Percentiles rank a stretch among this genome's conserved stretches.
Evolutionary conservation across 1,140 invertebrate genomes (phyloP).

Genomic region (Panonychus citri): DNA sequence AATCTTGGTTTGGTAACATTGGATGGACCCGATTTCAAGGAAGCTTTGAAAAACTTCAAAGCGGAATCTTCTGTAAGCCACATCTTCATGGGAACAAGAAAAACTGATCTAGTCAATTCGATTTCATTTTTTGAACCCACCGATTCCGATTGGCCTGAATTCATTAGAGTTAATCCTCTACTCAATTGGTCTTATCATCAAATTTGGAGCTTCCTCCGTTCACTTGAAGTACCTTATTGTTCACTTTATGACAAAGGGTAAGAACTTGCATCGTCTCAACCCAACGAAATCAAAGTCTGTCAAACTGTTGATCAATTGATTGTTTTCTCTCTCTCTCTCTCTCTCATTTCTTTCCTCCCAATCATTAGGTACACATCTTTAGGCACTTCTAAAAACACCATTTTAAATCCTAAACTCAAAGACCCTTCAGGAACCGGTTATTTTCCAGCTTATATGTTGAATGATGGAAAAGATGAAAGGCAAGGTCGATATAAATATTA

Average conservation of each 20-base stretch:
- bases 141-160: conserved; percentile 59
- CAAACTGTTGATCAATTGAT: neutral
- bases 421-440: conserved; percentile 31
- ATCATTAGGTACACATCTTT: conserved; percentile 54
- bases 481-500: neutral
- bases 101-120: conserved; percentile 36
- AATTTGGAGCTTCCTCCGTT: conserved; percentile 63
- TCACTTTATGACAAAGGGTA: conserved; percentile 59
- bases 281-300: neutral
- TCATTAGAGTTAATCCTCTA: conserved; percentile 65
- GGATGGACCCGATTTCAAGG: conserved; percentile 39
- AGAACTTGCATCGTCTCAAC: neutral
- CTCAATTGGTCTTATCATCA: conserved; percentile 68
- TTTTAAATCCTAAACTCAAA: conserved; percentile 46
- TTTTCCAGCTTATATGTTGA: conserved; percentile 51
- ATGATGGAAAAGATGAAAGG: conserved; percentile 40
- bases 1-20: conserved; percentile 42
- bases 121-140: conserved; percentile 26
- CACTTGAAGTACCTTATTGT: conserved; percentile 63
- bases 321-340: neutral
- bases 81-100: conserved; percentile 63
- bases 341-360: neutral
- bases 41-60: conserved; percentile 36
- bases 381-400: conserved; percentile 48
- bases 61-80: conserved; percentile 34